These are phyloP conservation scores for Himalopsyche kuldschensis DNA, from an alignment of 2,888 invertebrate genomes.

Conservation along the genomic window DNA sequence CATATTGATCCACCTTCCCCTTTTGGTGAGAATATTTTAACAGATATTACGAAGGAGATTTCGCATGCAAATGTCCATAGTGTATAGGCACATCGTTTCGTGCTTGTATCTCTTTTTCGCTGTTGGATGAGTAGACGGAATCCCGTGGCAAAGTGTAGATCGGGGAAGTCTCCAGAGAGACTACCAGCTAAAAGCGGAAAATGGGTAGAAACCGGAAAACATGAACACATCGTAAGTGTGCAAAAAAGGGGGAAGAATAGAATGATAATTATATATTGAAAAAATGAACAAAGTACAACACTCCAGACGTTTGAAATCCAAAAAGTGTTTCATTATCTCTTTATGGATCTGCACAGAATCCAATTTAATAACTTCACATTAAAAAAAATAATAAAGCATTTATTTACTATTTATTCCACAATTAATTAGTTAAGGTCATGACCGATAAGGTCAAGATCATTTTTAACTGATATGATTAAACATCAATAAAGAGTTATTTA, in stretches of 20 bases:
- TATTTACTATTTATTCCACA: too few species aligned
- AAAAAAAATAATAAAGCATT: too few species aligned
- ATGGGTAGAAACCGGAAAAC: background rate
- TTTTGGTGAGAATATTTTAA: background rate
- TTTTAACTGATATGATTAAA: too few species aligned
- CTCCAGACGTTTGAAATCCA: too few species aligned
- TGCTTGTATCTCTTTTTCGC: background rate
- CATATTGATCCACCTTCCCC: background rate
- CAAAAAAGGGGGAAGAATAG: slow-evolving; percentile 4
- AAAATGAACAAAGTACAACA: slow-evolving; percentile 13
- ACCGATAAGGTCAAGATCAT: too few species aligned
- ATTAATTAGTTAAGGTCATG: too few species aligned
- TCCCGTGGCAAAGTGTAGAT: background rate
- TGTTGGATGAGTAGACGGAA: background rate
- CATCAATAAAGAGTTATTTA: too few species aligned
- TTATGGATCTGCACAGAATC: too few species aligned
- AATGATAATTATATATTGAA: slow-evolving; percentile 39
- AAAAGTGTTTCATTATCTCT: too few species aligned
- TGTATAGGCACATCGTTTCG: background rate
- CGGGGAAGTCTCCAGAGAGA: background rate
- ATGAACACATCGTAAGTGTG: background rate
- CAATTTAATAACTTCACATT: too few species aligned
- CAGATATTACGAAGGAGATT: background rate
- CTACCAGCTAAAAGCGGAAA: background rate
- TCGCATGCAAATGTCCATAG: background rate